A percentile compares a stretch with the other conserved stretches of the same genome.
Evolutionary conservation across 1,140 invertebrate species (phyloP).

Genomic region (Halyomorpha halys): DNA sequence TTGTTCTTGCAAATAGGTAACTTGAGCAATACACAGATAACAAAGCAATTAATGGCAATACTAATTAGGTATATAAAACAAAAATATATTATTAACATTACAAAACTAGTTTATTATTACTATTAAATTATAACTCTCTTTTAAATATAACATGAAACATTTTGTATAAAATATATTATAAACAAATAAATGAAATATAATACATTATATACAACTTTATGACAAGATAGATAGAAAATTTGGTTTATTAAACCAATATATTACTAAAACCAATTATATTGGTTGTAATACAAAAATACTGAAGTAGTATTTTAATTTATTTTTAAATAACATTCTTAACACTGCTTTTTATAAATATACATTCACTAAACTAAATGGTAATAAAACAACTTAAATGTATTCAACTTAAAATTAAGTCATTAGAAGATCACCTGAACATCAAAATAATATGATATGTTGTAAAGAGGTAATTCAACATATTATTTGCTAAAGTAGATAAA

Average conservation of each 20-base stretch:
- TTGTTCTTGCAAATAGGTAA: too few species aligned
- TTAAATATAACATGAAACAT: slow-evolving; percentile 4
- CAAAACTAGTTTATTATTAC: slow-evolving; percentile 8
- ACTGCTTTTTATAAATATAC: not conserved
- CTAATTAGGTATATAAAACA: too few species aligned
- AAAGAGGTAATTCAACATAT: not conserved
- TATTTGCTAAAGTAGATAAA: too few species aligned
- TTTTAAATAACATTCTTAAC: not conserved
- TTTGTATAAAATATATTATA: slow-evolving; percentile 10
- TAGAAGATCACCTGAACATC: not conserved
- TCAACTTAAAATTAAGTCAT: not conserved
- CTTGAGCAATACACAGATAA: too few species aligned
- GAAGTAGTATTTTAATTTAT: slow-evolving; percentile 1
- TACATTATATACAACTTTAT: slow-evolving; percentile 1
- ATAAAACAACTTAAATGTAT: not conserved
- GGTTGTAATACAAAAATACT: slow-evolving; percentile 7
- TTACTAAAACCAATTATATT: not conserved
- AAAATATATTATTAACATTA: slow-evolving; percentile 3
- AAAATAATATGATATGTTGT: not conserved
- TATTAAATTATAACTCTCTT: slow-evolving; percentile 4
- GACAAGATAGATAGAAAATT: not conserved
- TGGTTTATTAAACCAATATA: slow-evolving; percentile 9
- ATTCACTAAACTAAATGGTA: not conserved
- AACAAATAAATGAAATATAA: slow-evolving; percentile 9
- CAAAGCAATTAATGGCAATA: too few species aligned